These are phyloP conservation scores for Onychorhynchus coronatus DNA, from an alignment of 2,113 vertebrate species.

Conservation along the genomic window DNA sequence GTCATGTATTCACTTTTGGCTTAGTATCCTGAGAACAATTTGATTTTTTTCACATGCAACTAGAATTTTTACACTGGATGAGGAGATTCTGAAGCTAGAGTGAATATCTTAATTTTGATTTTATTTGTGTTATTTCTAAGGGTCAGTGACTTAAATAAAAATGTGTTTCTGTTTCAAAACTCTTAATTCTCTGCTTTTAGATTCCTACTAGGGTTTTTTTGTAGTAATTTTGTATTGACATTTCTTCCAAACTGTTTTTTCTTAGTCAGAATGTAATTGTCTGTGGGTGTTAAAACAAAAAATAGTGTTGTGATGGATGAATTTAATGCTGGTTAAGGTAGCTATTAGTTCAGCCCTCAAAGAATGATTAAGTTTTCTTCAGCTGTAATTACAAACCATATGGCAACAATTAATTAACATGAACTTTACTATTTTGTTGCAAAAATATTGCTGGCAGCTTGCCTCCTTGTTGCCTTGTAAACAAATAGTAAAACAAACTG, in stretches of 20 bases:
- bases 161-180: background rate
- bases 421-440: background rate
- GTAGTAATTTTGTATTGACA: background rate
- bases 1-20: background rate
- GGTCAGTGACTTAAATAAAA: background rate
- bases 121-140: background rate
- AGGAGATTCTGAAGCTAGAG: background rate
- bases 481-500: slow-evolving; percentile 13
- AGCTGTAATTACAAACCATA: background rate
- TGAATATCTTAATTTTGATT: background rate
- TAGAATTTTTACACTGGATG: background rate
- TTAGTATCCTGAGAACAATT: background rate
- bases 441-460: slow-evolving; percentile 37
- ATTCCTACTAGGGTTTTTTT: background rate
- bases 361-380: background rate
- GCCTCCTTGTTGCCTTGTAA: slow-evolving; percentile 13
- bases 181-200: background rate
- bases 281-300: background rate
- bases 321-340: background rate
- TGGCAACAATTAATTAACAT: slow-evolving; percentile 22
- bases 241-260: background rate
- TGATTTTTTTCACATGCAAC: background rate
- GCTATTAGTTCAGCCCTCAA: background rate
- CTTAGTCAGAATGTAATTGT: background rate
- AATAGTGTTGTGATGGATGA: background rate